phyloP scores from a whole-genome alignment of 2,797 vertebrate species.

The Rhabdomys pumilio region DNA sequence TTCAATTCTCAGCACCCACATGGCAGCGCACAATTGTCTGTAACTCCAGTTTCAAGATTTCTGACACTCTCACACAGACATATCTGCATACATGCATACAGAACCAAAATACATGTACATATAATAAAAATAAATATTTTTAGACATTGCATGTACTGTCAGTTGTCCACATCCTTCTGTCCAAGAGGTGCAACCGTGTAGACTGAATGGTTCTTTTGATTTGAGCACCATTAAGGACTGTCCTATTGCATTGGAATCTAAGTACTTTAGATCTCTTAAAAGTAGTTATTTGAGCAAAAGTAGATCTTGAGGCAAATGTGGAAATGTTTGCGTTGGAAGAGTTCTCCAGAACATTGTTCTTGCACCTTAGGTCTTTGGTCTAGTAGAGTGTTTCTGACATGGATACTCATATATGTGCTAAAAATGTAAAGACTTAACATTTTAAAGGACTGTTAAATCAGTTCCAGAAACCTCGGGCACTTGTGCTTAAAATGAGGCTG shows the following conservation, averaged over 20 bases:
- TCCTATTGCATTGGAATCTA: not conserved
- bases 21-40: not conserved
- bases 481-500: conserved; percentile 42
- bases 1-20: not conserved
- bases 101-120: not conserved
- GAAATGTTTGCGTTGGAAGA: not conserved
- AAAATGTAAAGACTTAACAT: not conserved
- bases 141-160: not conserved
- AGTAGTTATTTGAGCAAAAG: conserved; percentile 24
- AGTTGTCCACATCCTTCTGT: not conserved
- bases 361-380: not conserved
- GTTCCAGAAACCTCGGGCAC: conserved; percentile 30
- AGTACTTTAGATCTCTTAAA: not conserved
- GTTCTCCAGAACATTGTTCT: not conserved
- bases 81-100: not conserved
- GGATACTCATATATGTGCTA: not conserved
- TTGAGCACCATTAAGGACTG: not conserved
- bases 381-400: not conserved
- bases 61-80: not conserved
- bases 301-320: not conserved
- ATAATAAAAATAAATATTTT: not conserved
- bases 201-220: not conserved
- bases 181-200: not conserved
- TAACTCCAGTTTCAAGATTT: not conserved
- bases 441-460: conserved; percentile 11